Evolutionary conservation across 1,140 invertebrate genomes (phyloP).

Genomic region (Augochlora pura): DNA sequence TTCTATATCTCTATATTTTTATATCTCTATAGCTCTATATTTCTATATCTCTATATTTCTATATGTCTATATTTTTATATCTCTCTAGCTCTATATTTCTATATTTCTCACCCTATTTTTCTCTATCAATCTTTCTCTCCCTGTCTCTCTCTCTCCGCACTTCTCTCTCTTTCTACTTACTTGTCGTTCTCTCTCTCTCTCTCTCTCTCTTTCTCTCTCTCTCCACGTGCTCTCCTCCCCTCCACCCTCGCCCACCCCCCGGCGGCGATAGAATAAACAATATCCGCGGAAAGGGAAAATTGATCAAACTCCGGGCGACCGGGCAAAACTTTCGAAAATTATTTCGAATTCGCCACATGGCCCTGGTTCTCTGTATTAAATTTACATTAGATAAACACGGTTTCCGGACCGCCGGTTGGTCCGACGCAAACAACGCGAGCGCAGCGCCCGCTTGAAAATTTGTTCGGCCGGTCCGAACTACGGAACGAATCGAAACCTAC

Average conservation of each 20-base stretch:
- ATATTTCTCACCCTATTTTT: too few species aligned
- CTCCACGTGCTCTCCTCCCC: too few species aligned
- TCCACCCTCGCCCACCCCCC: too few species aligned
- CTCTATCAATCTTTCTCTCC: too few species aligned
- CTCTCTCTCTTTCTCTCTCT: neutral
- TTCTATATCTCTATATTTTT: too few species aligned
- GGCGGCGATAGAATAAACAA: conserved; percentile 46
- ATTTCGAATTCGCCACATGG: conserved; percentile 35
- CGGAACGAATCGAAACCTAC: neutral
- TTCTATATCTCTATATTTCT: too few species aligned
- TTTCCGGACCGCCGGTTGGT: neutral
- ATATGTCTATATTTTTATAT: too few species aligned
- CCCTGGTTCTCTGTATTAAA: conserved; percentile 31
- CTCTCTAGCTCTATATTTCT: too few species aligned
- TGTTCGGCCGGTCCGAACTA: neutral
- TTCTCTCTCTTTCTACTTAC: neutral
- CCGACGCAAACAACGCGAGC: conserved; percentile 23
- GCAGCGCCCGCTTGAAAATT: neutral
- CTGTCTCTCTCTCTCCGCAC: neutral
- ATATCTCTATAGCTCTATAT: too few species aligned
- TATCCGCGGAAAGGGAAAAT: conserved; percentile 45
- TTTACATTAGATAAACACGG: conserved; percentile 49
- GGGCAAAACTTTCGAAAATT: conserved; percentile 36
- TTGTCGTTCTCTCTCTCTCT: neutral
- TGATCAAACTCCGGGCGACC: conserved; percentile 24